phyloP scores from a whole-genome alignment of 1,140 invertebrate species.

The Penaeus vannamei region DNA sequence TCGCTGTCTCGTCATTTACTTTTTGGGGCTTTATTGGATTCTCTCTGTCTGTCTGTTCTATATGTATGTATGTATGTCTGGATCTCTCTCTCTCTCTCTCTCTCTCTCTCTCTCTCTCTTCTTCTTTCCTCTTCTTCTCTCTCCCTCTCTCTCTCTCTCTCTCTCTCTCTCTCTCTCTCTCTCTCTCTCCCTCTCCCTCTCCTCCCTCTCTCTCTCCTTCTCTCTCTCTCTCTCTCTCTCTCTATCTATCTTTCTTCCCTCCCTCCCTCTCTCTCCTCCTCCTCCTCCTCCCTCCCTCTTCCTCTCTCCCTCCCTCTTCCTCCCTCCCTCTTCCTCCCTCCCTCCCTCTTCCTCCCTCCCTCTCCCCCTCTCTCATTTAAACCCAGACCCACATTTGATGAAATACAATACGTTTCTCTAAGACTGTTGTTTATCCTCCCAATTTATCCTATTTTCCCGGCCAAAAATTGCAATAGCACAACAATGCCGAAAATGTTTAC shows the following conservation, averaged over 20 bases:
- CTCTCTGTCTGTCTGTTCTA: too few relatives aligned
- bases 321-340: constrained; percentile 28
- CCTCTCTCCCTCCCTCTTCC: background rate
- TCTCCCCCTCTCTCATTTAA: background rate
- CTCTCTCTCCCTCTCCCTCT: background rate
- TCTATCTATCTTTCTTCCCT: background rate
- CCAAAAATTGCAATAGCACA: too few relatives aligned
- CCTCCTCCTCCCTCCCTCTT: background rate
- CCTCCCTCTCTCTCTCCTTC: background rate
- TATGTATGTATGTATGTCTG: too few relatives aligned
- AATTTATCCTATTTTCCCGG: background rate
- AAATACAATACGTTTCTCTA: background rate
- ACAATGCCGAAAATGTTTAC: too few relatives aligned
- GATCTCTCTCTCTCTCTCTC: too few relatives aligned
- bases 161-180: too few relatives aligned
- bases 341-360: constrained; percentile 17
- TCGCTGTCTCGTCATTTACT: too few relatives aligned
- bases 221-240: background rate
- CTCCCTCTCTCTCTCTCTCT: too few relatives aligned
- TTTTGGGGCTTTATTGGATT: too few relatives aligned
- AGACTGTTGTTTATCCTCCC: background rate
- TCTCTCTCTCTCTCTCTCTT: too few relatives aligned
- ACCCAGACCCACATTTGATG: too few relatives aligned
- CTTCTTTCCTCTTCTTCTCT: too few relatives aligned
- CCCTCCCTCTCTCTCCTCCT: background rate